A percentile compares a stretch with the other conserved stretches of the same genome.
Conservation (phyloP, 2,888 invertebrate genomes). For the Chorisops tibialis region DNA sequence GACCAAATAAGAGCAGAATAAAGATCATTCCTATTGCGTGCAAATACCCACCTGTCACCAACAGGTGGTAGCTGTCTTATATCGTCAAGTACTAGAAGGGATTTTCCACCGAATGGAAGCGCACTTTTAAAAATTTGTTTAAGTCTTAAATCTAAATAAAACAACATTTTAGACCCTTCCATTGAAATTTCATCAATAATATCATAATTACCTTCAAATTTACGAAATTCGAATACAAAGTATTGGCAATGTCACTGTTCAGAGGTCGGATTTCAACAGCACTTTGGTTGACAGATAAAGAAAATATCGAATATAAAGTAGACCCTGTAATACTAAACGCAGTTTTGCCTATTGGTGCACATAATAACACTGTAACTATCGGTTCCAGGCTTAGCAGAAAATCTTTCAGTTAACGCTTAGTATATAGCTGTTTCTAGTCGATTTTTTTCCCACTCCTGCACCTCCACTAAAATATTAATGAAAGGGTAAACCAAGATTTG, state of each 20-base stretch:
- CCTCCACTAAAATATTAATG: neutral
- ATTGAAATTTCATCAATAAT: too few species aligned
- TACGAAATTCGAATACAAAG: too few species aligned
- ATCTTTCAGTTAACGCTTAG: neutral
- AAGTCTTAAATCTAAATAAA: conserved; percentile 30
- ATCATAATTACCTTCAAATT: too few species aligned
- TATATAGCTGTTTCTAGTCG: neutral
- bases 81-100: conserved; percentile 43
- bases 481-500: neutral
- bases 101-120: conserved; percentile 41
- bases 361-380: neutral
- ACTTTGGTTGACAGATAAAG: too few species aligned
- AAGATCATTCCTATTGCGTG: conserved; percentile 22
- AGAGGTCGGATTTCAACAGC: too few species aligned
- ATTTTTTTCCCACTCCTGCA: neutral
- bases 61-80: conserved; percentile 43
- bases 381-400: neutral
- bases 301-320: too few species aligned
- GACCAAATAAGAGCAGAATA: conserved; percentile 14
- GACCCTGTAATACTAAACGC: too few species aligned
- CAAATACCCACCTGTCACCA: conserved; percentile 36
- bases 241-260: too few species aligned
- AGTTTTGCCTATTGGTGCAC: too few species aligned
- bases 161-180: conserved; percentile 35
- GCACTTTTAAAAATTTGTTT: conserved; percentile 39